Percentiles rank a stretch among this genome's conserved stretches.
Evolutionary conservation across 2,797 vertebrate genomes (phyloP).

Genomic region (Sebastes reedi): DNA sequence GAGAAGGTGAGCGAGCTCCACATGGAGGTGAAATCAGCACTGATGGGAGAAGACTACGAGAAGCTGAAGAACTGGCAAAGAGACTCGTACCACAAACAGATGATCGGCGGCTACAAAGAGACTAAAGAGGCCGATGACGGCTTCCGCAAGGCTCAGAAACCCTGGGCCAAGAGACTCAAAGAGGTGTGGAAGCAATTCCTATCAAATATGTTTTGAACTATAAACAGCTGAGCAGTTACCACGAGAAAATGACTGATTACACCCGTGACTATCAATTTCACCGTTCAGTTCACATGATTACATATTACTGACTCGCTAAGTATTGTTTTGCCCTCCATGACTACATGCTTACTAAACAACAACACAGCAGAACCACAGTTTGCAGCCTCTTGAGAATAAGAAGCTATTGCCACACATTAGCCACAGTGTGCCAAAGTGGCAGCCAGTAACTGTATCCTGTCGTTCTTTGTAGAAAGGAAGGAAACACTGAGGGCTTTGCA

Average conservation of each 20-base stretch:
- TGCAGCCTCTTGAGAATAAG: not conserved
- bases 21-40: conserved; percentile 90
- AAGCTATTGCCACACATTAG: not conserved
- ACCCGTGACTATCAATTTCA: conserved; percentile 19
- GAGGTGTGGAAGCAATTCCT: conserved; percentile 82
- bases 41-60: conserved; percentile 97
- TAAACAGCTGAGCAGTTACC: not conserved
- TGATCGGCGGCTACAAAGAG: conserved; percentile 98
- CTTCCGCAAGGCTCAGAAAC: conserved; percentile 98
- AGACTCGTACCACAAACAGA: conserved; percentile 97
- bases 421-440: not conserved
- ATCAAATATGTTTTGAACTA: not conserved
- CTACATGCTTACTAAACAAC: conserved; percentile 32
- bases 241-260: not conserved
- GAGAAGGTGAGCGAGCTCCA: conserved; percentile 98
- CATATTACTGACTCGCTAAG: conserved; percentile 37
- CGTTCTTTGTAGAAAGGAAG: conserved; percentile 26
- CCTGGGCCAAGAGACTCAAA: conserved; percentile 98
- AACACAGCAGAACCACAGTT: conserved; percentile 11
- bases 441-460: conserved; percentile 6
- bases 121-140: conserved; percentile 97
- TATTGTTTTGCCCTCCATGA: conserved; percentile 36
- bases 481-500: conserved; percentile 20
- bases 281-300: conserved; percentile 52
- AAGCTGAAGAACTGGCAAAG: conserved; percentile 99